Evolutionary conservation across 2,888 invertebrate genomes (phyloP).

Genomic region (Hypselothyrea guttata): DNA sequence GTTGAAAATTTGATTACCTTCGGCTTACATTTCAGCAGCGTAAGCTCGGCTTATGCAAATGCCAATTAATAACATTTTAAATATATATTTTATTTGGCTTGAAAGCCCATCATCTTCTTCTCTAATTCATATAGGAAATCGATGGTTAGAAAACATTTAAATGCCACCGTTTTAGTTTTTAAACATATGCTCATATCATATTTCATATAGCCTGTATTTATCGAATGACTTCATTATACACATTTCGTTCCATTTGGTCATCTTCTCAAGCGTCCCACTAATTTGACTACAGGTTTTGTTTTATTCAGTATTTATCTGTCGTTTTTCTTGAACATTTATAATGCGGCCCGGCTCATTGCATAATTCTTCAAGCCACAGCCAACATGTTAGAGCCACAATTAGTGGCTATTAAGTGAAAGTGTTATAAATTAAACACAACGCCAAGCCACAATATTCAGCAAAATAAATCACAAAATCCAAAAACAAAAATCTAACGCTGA

Average conservation of each 20-base stretch:
- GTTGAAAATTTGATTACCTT: no score
- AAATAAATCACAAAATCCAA: conserved; percentile 16
- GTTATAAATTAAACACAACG: conserved; percentile 58
- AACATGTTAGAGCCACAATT: conserved; percentile 46
- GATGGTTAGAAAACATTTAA: conserved; percentile 5
- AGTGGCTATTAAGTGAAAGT: conserved; percentile 69
- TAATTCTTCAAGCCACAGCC: conserved; percentile 24
- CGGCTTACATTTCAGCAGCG: no score
- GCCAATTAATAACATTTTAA: neutral
- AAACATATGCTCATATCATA: conserved; percentile 38
- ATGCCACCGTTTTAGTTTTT: conserved; percentile 47
- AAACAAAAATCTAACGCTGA: no score
- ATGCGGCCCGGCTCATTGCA: conserved; percentile 31
- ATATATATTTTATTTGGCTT: neutral
- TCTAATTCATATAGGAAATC: neutral
- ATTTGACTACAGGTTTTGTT: conserved; percentile 49
- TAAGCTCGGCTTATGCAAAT: no score
- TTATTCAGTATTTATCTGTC: no score
- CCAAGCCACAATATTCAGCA: conserved; percentile 11
- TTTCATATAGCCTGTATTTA: conserved; percentile 40
- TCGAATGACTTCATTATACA: conserved; percentile 45
- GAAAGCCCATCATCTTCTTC: no score
- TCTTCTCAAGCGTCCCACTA: conserved; percentile 39
- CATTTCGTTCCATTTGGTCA: conserved; percentile 12
- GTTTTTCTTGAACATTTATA: conserved; percentile 30